phyloP scores from a whole-genome alignment of 1,140 invertebrate genomes.

The Diuraphis noxia region DNA sequence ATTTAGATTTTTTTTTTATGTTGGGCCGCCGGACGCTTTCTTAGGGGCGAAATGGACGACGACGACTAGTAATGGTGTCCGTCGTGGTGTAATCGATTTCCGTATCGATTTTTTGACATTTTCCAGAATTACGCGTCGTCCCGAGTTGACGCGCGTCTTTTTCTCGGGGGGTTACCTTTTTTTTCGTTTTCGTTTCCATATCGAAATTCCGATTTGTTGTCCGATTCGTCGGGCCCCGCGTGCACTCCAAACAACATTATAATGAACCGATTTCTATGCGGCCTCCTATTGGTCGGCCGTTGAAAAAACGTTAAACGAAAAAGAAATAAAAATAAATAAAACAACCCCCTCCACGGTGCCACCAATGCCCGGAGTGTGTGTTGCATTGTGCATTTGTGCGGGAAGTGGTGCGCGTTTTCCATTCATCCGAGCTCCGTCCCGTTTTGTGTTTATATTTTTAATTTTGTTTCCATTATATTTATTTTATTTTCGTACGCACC shows the following conservation, averaged over 20 bases:
- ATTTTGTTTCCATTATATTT: background rate
- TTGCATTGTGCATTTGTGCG: background rate
- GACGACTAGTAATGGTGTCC: background rate
- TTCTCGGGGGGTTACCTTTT: background rate
- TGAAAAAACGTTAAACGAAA: background rate
- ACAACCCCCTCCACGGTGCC: background rate
- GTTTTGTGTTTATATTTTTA: background rate
- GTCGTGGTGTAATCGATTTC: background rate
- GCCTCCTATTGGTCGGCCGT: background rate
- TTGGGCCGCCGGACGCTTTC: background rate
- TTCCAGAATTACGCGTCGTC: background rate
- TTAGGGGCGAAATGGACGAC: too few species aligned
- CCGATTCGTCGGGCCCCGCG: background rate
- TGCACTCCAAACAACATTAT: background rate
- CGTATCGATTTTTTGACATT: background rate
- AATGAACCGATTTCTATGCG: slow-evolving; percentile 11
- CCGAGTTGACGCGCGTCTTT: background rate
- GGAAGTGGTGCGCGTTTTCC: background rate
- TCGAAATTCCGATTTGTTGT: background rate
- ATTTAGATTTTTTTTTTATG: background rate
- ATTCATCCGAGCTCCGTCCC: background rate
- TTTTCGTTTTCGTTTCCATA: background rate
- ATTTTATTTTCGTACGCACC: background rate
- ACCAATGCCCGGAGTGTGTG: background rate
- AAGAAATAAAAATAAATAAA: background rate